These are phyloP conservation scores for Drosophila subobscura DNA, from an alignment of 1,140 invertebrate species.

Conservation along the genomic window DNA sequence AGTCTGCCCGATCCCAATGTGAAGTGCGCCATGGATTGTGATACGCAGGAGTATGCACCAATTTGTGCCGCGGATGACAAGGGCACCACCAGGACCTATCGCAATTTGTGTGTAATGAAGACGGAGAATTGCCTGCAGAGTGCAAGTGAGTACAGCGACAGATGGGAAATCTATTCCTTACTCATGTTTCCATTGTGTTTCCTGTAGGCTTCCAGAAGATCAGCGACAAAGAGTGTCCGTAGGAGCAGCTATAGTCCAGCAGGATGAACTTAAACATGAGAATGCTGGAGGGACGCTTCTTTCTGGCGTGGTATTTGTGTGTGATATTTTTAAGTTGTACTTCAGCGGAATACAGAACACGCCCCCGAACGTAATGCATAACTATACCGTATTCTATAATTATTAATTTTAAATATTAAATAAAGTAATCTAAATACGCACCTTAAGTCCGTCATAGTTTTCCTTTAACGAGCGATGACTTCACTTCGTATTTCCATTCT, in stretches of 20 bases:
- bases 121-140: constrained; percentile 80
- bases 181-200: neutral
- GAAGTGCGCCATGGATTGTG: constrained; percentile 76
- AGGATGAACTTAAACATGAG: constrained; percentile 55
- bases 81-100: constrained; percentile 74
- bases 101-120: constrained; percentile 80
- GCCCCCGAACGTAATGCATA: constrained; percentile 61
- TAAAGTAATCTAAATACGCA: constrained; percentile 68
- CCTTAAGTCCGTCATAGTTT: constrained; percentile 30
- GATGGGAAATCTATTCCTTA: neutral
- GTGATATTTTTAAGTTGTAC: constrained; percentile 83
- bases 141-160: constrained; percentile 64
- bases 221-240: constrained; percentile 79
- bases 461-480: constrained; percentile 38
- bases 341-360: constrained; percentile 71
- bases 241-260: constrained; percentile 33
- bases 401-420: constrained; percentile 75
- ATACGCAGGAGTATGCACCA: constrained; percentile 55
- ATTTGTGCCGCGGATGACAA: constrained; percentile 79
- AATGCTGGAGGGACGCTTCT: constrained; percentile 33
- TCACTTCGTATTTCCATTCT: constrained; percentile 37
- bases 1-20: constrained; percentile 71
- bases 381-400: constrained; percentile 75
- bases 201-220: constrained; percentile 78
- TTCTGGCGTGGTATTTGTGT: constrained; percentile 79